A percentile compares a stretch with the other conserved stretches of the same genome.
Conservation (phyloP, 1,140 invertebrate genomes). For the Trypoxylus dichotomus region DNA sequence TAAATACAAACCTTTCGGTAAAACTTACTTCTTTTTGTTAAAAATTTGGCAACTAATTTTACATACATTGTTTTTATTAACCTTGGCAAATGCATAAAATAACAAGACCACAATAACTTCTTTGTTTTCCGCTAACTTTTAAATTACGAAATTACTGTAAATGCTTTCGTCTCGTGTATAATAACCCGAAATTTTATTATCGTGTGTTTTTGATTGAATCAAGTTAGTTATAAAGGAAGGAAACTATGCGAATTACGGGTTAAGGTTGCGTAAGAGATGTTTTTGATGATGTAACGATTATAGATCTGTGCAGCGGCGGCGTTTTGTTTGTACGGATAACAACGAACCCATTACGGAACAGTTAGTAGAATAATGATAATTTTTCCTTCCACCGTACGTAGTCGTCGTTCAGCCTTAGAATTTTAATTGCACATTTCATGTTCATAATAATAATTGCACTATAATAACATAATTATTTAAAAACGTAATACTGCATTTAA, state of each 20-base stretch:
- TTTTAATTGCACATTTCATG: constrained; percentile 7
- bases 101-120: too few relatives aligned
- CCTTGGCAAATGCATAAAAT: too few relatives aligned
- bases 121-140: too few relatives aligned
- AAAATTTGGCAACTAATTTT: too few relatives aligned
- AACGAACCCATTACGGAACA: not conserved
- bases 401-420: not conserved
- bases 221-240: not conserved
- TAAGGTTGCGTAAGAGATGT: not conserved
- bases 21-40: too few relatives aligned
- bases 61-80: too few relatives aligned
- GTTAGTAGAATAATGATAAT: not conserved
- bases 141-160: too few relatives aligned
- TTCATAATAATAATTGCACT: constrained; percentile 21
- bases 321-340: not conserved
- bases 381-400: not conserved
- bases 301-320: not conserved
- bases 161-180: too few relatives aligned
- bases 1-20: too few relatives aligned
- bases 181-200: too few relatives aligned
- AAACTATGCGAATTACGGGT: not conserved
- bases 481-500: constrained; percentile 18
- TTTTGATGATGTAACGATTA: not conserved
- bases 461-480: constrained; percentile 26
- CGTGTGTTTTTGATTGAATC: not conserved